These are phyloP conservation scores for Pangasius larnaudii DNA, from an alignment of 2,797 vertebrate species.

Conservation along the genomic window DNA sequence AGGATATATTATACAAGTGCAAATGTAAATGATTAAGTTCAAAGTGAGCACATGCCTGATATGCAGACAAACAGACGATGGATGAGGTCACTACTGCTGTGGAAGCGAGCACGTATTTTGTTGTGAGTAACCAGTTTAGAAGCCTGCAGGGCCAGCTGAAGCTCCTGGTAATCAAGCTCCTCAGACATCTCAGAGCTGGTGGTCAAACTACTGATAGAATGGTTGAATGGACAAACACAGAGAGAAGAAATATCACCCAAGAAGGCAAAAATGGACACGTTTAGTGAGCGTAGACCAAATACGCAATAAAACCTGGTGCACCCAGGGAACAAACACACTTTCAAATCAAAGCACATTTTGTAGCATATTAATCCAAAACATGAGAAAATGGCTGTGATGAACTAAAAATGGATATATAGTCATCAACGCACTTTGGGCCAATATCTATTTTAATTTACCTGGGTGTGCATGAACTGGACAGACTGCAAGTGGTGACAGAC, in stretches of 20 bases:
- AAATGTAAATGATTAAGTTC: background rate
- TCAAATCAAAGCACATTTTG: background rate
- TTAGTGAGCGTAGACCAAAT: background rate
- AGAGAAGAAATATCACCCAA: background rate
- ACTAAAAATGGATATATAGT: background rate
- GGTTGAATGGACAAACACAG: slow-evolving; percentile 49
- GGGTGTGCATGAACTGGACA: slow-evolving; percentile 86
- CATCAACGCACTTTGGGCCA: background rate
- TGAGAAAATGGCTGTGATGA: background rate
- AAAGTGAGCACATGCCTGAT: slow-evolving; percentile 81
- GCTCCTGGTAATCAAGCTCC: slow-evolving; percentile 80
- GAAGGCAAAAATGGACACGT: background rate
- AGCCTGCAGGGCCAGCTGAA: slow-evolving; percentile 81
- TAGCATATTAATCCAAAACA: background rate
- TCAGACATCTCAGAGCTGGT: slow-evolving; percentile 83
- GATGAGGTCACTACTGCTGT: slow-evolving; percentile 94
- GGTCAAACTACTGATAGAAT: slow-evolving; percentile 80
- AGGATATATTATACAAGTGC: background rate
- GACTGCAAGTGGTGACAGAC: slow-evolving; percentile 93
- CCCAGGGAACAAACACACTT: background rate
- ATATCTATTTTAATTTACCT: slow-evolving; percentile 77
- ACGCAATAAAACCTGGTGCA: background rate
- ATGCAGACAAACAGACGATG: slow-evolving; percentile 98
- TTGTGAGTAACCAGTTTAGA: slow-evolving; percentile 84
- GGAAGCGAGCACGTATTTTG: slow-evolving; percentile 94